These are phyloP conservation scores for Betta splendens DNA, from an alignment of 2,797 vertebrate species.

Conservation along the genomic window DNA sequence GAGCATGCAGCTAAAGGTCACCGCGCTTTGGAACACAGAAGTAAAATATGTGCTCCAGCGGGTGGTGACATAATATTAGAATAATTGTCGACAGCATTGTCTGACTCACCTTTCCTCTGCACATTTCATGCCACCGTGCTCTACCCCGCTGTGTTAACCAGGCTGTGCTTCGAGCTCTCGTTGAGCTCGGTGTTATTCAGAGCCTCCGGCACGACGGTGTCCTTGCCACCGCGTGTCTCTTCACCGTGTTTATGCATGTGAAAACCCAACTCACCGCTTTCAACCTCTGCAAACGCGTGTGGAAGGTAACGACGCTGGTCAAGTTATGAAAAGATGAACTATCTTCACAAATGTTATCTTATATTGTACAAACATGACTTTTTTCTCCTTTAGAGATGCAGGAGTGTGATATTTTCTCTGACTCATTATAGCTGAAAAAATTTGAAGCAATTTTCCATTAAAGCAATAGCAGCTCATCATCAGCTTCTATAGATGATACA, in stretches of 20 bases:
- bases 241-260: too few species aligned
- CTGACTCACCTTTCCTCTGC: slow-evolving; percentile 21
- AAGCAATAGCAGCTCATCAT: not conserved
- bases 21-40: slow-evolving; percentile 26
- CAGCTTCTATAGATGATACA: not conserved
- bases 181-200: slow-evolving; percentile 22
- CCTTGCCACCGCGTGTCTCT: slow-evolving; percentile 28
- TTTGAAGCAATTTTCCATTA: not conserved
- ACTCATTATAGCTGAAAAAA: not conserved
- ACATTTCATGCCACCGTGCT: slow-evolving; percentile 12
- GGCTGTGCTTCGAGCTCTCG: slow-evolving; percentile 42
- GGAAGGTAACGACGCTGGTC: too few species aligned
- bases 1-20: slow-evolving; percentile 53
- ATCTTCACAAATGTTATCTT: too few species aligned
- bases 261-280: too few species aligned
- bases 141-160: slow-evolving; percentile 34
- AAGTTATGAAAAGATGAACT: too few species aligned
- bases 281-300: too few species aligned
- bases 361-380: too few species aligned
- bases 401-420: too few species aligned
- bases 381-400: too few species aligned
- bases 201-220: slow-evolving; percentile 29
- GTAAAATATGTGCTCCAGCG: slow-evolving; percentile 25
- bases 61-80: slow-evolving; percentile 31
- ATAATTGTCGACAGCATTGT: slow-evolving; percentile 9